phyloP scores from a whole-genome alignment of 2,113 vertebrate genomes.

The Penelope pileata region DNA sequence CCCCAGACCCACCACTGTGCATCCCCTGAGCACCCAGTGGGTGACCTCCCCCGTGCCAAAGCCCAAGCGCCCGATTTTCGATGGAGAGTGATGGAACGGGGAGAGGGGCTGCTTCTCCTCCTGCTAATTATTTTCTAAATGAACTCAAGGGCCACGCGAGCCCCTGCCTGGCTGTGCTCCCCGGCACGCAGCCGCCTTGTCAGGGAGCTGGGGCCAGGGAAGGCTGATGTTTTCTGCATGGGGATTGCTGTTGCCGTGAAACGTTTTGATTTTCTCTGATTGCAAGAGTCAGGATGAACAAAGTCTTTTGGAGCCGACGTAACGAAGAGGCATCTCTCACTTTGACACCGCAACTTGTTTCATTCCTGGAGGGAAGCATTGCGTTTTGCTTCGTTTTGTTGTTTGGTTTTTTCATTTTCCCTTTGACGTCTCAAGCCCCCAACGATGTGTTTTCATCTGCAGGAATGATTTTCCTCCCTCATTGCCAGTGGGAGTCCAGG shows the following conservation, averaged over 20 bases:
- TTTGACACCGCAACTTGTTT: fast-evolving
- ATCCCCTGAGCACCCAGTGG: not conserved
- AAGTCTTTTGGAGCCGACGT: fast-evolving
- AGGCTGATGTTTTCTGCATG: fast-evolving
- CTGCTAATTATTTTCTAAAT: not conserved
- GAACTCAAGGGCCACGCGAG: fast-evolving
- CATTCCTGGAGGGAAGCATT: fast-evolving
- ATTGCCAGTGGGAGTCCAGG: fast-evolving
- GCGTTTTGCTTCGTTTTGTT: not conserved
- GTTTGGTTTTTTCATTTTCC: not conserved
- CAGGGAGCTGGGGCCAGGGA: fast-evolving
- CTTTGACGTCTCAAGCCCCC: fast-evolving
- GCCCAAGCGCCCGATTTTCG: fast-evolving
- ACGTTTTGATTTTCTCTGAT: not conserved
- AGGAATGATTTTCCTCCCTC: not conserved
- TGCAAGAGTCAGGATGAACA: not conserved
- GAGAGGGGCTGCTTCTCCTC: not conserved
- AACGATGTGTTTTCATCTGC: fast-evolving
- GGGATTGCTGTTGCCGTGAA: not conserved
- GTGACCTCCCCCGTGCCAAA: not conserved
- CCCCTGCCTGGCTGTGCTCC: not conserved
- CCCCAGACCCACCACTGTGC: fast-evolving
- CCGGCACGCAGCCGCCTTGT: fast-evolving
- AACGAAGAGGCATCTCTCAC: not conserved
- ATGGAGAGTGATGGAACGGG: fast-evolving